Conservation (phyloP, 2,797 vertebrate species). For the Sternotherus odoratus region DNA sequence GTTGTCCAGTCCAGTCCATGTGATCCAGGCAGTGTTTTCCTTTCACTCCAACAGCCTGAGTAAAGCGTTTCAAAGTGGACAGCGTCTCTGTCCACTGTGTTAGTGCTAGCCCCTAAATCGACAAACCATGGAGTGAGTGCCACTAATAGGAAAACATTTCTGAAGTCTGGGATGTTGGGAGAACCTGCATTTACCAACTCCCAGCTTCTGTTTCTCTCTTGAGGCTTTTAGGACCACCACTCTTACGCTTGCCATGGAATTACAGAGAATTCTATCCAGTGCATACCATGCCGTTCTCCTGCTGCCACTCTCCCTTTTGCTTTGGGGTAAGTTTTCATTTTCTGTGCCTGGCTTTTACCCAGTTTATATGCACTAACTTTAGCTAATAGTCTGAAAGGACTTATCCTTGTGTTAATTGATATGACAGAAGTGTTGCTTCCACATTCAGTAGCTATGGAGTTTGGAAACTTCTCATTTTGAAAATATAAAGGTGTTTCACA, state of each 20-base stretch:
- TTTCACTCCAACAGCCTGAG: not conserved
- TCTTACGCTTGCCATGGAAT: conserved; percentile 62
- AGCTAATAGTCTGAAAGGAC: not conserved
- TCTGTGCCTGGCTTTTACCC: conserved; percentile 1
- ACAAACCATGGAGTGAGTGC: not conserved
- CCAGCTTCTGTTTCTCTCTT: not conserved
- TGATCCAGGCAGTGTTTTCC: conserved; percentile 66
- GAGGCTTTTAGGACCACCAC: conserved; percentile 1
- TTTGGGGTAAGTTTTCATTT: conserved; percentile 73
- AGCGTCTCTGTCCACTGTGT: conserved; percentile 57
- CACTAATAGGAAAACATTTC: not conserved
- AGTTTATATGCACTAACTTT: not conserved
- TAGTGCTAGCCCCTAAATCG: conserved; percentile 41
- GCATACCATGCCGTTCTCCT: conserved; percentile 38
- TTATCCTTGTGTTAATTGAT: not conserved
- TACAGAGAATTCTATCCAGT: conserved; percentile 42
- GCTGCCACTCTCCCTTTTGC: conserved; percentile 50
- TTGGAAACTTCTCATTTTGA: conserved; percentile 16
- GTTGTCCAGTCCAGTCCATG: conserved; percentile 33
- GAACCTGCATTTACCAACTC: not conserved
- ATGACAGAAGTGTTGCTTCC: not conserved
- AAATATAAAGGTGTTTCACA: not conserved
- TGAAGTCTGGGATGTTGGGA: conserved; percentile 23
- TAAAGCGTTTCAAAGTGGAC: not conserved
- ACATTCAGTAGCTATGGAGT: not conserved